phyloP scores from a whole-genome alignment of 1,140 invertebrate genomes.

The Ctenoplectra terminalis region DNA sequence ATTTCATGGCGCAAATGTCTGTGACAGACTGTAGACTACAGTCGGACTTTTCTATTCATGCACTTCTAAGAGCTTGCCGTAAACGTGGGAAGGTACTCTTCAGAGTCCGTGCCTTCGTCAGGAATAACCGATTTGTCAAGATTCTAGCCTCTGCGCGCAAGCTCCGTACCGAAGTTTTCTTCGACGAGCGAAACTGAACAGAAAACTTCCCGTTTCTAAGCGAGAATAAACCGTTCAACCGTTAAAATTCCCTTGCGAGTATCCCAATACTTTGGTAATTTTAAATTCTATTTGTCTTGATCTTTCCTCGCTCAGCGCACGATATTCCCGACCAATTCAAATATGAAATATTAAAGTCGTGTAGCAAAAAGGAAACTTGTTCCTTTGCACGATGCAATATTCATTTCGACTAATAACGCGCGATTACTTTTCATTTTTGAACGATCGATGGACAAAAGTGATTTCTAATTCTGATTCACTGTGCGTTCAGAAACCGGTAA shows the following conservation, averaged over 20 bases:
- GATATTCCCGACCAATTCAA: not conserved
- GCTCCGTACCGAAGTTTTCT: not conserved
- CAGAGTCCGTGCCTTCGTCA: constrained; percentile 18
- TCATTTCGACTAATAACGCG: not conserved
- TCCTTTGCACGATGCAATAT: not conserved
- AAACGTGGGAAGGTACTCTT: constrained; percentile 21
- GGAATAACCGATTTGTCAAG: constrained; percentile 25
- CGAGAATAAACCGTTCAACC: not conserved
- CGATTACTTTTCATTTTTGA: too few species aligned
- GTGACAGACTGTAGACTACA: not conserved
- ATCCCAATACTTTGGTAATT: constrained; percentile 1
- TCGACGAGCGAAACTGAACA: not conserved
- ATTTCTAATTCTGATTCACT: too few species aligned
- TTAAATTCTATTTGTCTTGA: not conserved
- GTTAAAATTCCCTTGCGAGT: not conserved
- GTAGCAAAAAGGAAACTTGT: not conserved
- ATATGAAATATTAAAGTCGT: not conserved
- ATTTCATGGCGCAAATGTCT: constrained; percentile 11
- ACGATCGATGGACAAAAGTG: too few species aligned
- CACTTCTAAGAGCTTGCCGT: not conserved
- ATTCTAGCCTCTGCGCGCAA: not conserved
- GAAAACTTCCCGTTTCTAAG: not conserved
- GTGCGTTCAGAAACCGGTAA: too few species aligned
- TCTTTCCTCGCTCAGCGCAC: not conserved
- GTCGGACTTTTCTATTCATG: constrained; percentile 18